Evolutionary conservation across 2,113 vertebrate species (phyloP).

Genomic region (Aegithalos caudatus): DNA sequence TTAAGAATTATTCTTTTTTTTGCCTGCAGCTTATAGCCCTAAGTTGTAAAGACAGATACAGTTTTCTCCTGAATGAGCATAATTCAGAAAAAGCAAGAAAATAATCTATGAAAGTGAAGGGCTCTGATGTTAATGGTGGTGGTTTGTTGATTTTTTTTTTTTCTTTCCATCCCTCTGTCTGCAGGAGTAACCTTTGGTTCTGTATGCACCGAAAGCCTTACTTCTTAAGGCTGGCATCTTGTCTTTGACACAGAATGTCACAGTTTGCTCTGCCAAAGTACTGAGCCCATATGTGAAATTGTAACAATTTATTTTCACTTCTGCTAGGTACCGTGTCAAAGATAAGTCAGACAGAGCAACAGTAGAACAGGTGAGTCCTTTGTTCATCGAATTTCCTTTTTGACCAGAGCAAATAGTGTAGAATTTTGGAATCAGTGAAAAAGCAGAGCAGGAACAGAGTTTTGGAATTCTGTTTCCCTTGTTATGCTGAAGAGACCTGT

Average conservation of each 20-base stretch:
- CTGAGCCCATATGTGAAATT: neutral
- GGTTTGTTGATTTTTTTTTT: neutral
- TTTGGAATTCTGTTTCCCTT: neutral
- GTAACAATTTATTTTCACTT: neutral
- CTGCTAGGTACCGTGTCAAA: conserved; percentile 88
- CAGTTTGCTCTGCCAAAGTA: neutral
- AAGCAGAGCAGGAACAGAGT: neutral
- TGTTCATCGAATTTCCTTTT: neutral
- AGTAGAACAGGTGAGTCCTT: conserved; percentile 86
- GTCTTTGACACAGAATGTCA: neutral
- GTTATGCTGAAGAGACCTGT: neutral
- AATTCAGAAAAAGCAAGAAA: neutral
- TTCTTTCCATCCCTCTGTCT: neutral
- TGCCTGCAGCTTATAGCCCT: neutral
- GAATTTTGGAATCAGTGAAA: neutral
- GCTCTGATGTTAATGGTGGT: neutral
- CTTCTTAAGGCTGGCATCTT: neutral
- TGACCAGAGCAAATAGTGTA: neutral
- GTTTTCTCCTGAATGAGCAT: neutral
- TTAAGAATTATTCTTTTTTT: neutral
- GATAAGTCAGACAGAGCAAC: conserved; percentile 97
- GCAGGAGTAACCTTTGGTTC: neutral
- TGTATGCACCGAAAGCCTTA: neutral
- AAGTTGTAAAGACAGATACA: neutral
- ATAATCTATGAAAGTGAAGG: neutral